A percentile compares a stretch with the other conserved stretches of the same genome.
Conservation (phyloP, 2,888 invertebrate genomes). For the Globia sparganii region DNA sequence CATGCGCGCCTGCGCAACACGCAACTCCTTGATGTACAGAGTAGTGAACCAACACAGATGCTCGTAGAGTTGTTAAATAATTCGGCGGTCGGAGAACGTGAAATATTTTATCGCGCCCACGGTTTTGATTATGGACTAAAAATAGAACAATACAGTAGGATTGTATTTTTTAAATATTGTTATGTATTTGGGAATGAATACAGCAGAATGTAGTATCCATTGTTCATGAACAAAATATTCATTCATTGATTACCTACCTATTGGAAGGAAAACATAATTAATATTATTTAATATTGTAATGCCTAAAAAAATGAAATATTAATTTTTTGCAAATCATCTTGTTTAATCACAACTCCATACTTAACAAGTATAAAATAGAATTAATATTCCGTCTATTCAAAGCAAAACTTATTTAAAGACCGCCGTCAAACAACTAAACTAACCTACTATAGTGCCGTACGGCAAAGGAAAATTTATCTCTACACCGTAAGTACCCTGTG, state of each 20-base stretch:
- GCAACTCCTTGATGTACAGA: conserved; percentile 81
- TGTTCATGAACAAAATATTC: not conserved
- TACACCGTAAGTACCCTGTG: conserved; percentile 73
- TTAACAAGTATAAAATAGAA: not conserved
- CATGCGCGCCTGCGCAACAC: conserved; percentile 84
- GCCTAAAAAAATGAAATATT: not conserved
- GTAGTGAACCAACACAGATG: conserved; percentile 71
- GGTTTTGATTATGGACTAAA: conserved; percentile 42
- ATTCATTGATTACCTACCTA: not conserved
- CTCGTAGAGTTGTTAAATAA: conserved; percentile 51
- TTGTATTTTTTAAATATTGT: conserved; percentile 14
- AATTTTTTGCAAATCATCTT: not conserved
- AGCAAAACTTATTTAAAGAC: not conserved
- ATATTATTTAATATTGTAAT: not conserved
- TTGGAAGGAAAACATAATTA: not conserved
- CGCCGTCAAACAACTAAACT: conserved; percentile 25
- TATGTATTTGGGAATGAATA: not conserved
- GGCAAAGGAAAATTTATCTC: conserved; percentile 69
- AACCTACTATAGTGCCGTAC: conserved; percentile 58
- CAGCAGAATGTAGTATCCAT: not conserved
- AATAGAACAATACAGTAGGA: conserved; percentile 38
- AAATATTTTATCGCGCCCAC: conserved; percentile 44
- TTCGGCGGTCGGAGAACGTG: conserved; percentile 39
- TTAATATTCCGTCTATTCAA: not conserved
- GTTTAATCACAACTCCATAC: not conserved